These are phyloP conservation scores for Cassiopea xamachana DNA, from an alignment of 30 jellyfish, hydroid and myxozoan species.

Conservation along the genomic window DNA sequence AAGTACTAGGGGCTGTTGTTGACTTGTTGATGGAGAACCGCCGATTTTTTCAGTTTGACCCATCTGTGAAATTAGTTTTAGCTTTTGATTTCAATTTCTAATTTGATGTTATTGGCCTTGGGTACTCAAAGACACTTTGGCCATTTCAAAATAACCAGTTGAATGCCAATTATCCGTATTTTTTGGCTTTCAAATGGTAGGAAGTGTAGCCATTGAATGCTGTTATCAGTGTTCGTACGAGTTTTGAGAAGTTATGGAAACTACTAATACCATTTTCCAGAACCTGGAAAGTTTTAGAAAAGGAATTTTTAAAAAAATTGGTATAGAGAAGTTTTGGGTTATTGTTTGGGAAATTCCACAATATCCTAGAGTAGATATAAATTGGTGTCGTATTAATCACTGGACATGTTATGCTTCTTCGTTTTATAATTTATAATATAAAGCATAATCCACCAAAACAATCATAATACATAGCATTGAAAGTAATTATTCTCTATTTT, in stretches of 20 bases:
- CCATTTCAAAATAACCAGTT: no score
- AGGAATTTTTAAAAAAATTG: not conserved
- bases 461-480: not conserved
- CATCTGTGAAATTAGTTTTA: no score
- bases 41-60: no score
- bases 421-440: not conserved
- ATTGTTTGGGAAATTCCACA: not conserved
- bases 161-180: no score
- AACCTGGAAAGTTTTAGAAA: not conserved
- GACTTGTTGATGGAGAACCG: no score
- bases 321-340: not conserved
- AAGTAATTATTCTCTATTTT: no score
- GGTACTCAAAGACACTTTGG: no score
- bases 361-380: not conserved
- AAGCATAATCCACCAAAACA: not conserved
- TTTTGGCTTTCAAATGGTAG: no score
- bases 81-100: no score
- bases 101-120: no score
- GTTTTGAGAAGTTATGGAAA: not conserved
- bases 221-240: not conserved
- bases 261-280: not conserved
- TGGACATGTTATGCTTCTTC: not conserved
- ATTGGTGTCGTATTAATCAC: not conserved
- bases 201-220: no score
- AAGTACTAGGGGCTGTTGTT: no score